phyloP scores from a whole-genome alignment of 64 coral and sea anemone genomes.

The Orbicella faveolata region DNA sequence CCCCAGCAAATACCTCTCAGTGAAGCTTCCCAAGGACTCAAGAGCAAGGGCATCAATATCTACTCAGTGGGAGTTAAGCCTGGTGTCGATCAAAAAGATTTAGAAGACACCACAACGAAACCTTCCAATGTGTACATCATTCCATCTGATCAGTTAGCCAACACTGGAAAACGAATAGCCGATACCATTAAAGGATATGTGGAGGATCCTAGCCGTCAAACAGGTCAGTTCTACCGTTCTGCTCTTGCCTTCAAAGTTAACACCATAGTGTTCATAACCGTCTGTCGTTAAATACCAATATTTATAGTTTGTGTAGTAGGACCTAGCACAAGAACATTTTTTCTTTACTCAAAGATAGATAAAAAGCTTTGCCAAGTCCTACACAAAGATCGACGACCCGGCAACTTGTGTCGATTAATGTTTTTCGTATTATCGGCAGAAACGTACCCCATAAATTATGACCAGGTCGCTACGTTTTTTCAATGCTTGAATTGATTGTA shows the following conservation, averaged over 20 bases:
- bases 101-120: constrained; percentile 28
- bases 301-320: no score
- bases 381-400: no score
- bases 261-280: not conserved
- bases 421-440: no score
- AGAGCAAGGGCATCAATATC: constrained; percentile 23
- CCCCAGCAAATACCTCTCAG: not conserved
- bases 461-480: no score
- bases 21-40: constrained; percentile 13
- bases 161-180: constrained; percentile 20
- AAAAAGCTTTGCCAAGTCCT: no score
- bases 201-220: constrained; percentile 18
- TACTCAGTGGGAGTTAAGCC: constrained; percentile 32
- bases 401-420: no score
- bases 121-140: constrained; percentile 50
- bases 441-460: no score
- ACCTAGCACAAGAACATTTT: no score
- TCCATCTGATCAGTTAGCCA: not conserved
- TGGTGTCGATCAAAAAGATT: constrained; percentile 24
- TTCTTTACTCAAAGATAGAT: no score
- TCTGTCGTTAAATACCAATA: no score
- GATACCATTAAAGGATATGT: constrained; percentile 38
- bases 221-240: not conserved
- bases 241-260: not conserved
- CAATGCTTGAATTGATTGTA: no score